Base-by-base conservation (phyloP, 1,140 invertebrate species). In the Pseudomyrmex gracilis region DNA sequence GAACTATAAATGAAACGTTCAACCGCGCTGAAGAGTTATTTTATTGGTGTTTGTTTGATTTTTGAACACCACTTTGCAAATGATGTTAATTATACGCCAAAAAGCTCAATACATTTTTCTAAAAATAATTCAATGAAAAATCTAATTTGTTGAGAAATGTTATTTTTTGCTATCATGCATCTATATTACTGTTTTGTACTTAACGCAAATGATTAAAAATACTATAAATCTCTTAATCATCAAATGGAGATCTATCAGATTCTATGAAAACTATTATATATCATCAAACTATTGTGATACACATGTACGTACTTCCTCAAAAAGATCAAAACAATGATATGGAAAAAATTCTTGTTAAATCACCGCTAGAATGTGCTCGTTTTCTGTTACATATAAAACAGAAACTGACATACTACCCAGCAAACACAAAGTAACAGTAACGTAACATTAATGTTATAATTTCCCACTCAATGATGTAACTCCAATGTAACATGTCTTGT, bases 321-420 rank as follows among this genome's bases (percentile, higher is more conserved):
- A 57, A 45, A 24, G 51, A 17, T 77, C 74, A 17, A 8, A 43
- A 0, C 5, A 4, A 13, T 13, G 58, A 47, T 34, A 13, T 12
- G 2, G n/a, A n/a, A 24, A n/a, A 43, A 78, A 78, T 78, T 51
- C 17, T 20, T 61, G 24, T 24, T 55, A 77, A 47, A 77, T 77
- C 63, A 68, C 51, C 22, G 24, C 24, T 68, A 68, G 43, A 78
- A 47, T 68, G 51, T 70, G 43, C 34, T 57, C 51, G 64, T 58
- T 78, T 68, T 78, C 64, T 78, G 51, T 78, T 43, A 78, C 43
- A 66, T 77, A 77, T 78, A 78, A 58, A 78, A 78, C 53, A 51
- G 10, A 78, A 78, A 58, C 64, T 68, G 63, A 70, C 53, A 8
- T 58, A 12, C 74, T 77, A 77, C 49, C 49, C 34, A n/a, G 61